Base-by-base conservation (phyloP, 2,888 invertebrate species). In the Oscheius sp. region DNA sequence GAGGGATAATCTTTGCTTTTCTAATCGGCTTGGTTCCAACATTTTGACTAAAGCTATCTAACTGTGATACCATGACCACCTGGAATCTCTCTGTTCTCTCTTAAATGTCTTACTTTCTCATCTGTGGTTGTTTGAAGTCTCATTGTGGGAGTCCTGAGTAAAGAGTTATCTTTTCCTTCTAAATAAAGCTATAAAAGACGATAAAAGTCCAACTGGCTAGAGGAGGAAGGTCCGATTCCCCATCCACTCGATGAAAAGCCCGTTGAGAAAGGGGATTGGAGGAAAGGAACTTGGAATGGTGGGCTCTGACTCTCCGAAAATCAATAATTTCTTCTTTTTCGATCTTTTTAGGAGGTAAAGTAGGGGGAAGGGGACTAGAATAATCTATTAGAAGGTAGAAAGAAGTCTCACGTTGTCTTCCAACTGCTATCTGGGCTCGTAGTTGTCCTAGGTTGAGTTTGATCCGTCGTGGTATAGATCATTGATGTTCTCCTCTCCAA, bases 281-380 rank as follows among this genome's bases (percentile, higher is more conserved):
- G 14, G 26, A 12, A 14, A 59, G 26, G n/a, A 44, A 59, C 17
- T 44, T 59, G 26, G 59, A n/a, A 30, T 59, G 59, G 44, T 44
- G 44, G 6, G 44, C 59, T n/a, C 59, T 24, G 12, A 59, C 20
- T 26, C 59, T 24, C n/a, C 59, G 41, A n/a, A 59, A 59, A n/a
- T 59, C 59, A 14, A 30, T 44, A 12, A 44, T 26, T 17, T 41
- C 38, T 24, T 59, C 59, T 17, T 41, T 59, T 28, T n/a, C 9
- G 2, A 59, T 5, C n/a, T 44, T 44, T 2, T 20, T 22, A 22
- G 20, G 20, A 22, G 20, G 22, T 20, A 47, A 12, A 24, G 47
- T 20, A 9, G 47, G 14, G 4, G 47, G 14, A 22, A 47, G 20
- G 2, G 47, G 12, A 5, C 22, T 22, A 3, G 47, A 36, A 8